Conservation (phyloP, 2,113 vertebrate species). For the Anolis carolinensis region DNA sequence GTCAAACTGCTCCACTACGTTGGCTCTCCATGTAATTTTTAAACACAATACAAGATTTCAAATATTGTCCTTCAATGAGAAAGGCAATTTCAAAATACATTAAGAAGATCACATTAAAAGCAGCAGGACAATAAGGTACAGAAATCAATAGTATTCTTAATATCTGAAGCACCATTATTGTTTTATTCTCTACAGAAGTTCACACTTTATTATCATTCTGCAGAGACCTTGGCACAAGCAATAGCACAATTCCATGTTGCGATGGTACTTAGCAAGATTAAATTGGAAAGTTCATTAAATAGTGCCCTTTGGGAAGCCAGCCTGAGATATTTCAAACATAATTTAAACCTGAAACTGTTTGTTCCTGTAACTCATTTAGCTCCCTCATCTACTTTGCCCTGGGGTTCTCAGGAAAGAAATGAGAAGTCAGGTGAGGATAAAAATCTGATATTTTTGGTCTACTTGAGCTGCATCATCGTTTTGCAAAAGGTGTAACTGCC, state of each 20-base stretch:
- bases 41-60: background rate
- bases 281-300: slow-evolving; percentile 17
- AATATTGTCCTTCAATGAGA: accelerated
- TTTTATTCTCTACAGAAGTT: accelerated
- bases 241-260: background rate
- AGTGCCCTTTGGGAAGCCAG: background rate
- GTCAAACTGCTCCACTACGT: too few relatives aligned
- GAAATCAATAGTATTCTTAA: background rate
- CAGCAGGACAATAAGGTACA: background rate
- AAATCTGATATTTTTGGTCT: background rate
- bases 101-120: background rate
- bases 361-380: background rate
- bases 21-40: background rate
- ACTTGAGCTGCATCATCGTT: background rate
- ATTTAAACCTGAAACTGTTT: background rate
- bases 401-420: background rate
- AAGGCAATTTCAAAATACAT: slow-evolving; percentile 22
- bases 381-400: background rate
- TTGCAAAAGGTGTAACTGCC: background rate
- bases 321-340: background rate
- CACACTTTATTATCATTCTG: background rate
- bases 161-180: background rate
- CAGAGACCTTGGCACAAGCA: background rate
- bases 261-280: background rate
- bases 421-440: background rate